Percentiles rank a stretch among this genome's conserved stretches.
Conservation (phyloP, 2,113 vertebrate genomes). For the Meles meles region DNA sequence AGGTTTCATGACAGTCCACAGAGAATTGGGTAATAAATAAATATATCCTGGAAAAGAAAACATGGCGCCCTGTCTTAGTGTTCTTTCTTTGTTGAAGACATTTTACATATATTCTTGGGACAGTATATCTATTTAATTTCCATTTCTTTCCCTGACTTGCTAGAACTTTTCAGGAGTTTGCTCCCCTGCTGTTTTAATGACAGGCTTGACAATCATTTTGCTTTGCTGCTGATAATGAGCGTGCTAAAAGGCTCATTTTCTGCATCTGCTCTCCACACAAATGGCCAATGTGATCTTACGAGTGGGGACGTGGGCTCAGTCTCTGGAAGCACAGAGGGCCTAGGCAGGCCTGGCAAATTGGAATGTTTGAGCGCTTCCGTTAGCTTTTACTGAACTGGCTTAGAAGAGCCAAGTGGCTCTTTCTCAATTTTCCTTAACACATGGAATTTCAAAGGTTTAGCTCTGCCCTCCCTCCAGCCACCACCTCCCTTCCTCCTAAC, state of each 20-base stretch:
- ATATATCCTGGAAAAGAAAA: not conserved
- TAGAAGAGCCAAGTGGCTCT: not conserved
- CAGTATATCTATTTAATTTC: not conserved
- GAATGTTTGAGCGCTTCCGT: not conserved
- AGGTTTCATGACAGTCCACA: not conserved
- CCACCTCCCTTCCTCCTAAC: not conserved
- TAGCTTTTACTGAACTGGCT: not conserved
- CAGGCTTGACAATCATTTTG: slow-evolving; percentile 28
- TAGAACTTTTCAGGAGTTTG: slow-evolving; percentile 30
- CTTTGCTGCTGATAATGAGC: slow-evolving; percentile 45
- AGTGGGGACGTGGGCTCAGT: not conserved
- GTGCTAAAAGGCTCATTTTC: not conserved
- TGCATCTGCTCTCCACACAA: slow-evolving; percentile 43
- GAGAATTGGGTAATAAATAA: not conserved
- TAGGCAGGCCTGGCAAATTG: not conserved
- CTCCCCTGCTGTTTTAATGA: slow-evolving; percentile 40
- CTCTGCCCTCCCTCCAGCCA: not conserved
- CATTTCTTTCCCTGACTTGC: slow-evolving; percentile 30
- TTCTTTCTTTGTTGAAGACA: slow-evolving; percentile 5
- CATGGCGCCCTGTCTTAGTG: not conserved
- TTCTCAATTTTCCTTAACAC: not conserved
- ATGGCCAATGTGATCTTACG: not conserved
- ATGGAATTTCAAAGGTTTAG: not conserved
- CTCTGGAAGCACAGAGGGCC: not conserved
- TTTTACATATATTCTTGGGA: not conserved